Evolutionary conservation across 2,797 vertebrate species (phyloP).

Genomic region (Typhlichthys subterraneus): DNA sequence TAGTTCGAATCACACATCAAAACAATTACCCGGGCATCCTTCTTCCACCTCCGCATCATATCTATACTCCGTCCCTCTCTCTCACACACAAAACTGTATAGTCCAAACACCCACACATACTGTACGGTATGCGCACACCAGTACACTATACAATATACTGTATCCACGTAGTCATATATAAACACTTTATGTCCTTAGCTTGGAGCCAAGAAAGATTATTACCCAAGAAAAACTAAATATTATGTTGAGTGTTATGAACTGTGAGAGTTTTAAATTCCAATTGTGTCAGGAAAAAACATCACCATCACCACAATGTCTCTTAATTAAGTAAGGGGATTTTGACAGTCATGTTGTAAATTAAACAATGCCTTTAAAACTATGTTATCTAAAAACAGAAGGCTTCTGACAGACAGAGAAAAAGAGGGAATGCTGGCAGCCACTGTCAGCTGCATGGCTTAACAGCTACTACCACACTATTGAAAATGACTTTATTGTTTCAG

Average conservation of each 20-base stretch:
- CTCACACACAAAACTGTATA: conserved; percentile 26
- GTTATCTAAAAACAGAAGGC: conserved; percentile 61
- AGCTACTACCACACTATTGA: conserved; percentile 46
- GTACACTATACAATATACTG: not conserved
- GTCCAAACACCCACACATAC: conserved; percentile 6
- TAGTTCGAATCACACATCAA: too few species aligned
- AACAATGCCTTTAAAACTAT: conserved; percentile 57
- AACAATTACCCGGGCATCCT: too few species aligned
- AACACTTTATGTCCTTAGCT: conserved; percentile 45
- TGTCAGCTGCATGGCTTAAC: conserved; percentile 52
- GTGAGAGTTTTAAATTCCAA: conserved; percentile 39
- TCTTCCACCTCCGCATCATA: too few species aligned
- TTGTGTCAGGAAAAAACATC: conserved; percentile 46
- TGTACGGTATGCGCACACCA: not conserved
- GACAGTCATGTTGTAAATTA: conserved; percentile 62
- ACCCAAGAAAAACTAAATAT: conserved; percentile 46
- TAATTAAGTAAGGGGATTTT: conserved; percentile 44
- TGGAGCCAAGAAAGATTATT: conserved; percentile 39
- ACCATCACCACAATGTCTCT: conserved; percentile 65
- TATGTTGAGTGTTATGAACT: conserved; percentile 43
- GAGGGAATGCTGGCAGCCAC: conserved; percentile 35
- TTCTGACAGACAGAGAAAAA: conserved; percentile 40
- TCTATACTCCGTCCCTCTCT: too few species aligned
- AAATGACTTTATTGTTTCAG: conserved; percentile 58
- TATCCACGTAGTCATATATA: not conserved